Evolutionary conservation across 2,888 invertebrate genomes (phyloP), one percentile per base, ranked within the genome.

Genomic region (Halocaridina rubra): DNA sequence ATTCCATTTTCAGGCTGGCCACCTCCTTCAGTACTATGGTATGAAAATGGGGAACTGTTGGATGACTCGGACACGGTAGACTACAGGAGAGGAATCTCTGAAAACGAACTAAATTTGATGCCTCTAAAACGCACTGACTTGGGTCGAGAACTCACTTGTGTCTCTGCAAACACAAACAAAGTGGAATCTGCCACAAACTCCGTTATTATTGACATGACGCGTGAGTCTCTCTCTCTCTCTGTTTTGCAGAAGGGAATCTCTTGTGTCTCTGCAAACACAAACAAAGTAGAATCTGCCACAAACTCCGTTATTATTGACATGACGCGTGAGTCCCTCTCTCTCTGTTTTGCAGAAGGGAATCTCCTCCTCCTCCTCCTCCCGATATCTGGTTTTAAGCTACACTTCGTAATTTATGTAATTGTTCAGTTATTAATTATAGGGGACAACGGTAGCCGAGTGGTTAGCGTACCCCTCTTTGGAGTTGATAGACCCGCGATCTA

Each of bases 211-310:
- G 53, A 32, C 61, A 75, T 81, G 75, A 81, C 75, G 30, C 39
- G 81, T 81, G 46, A 81, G 81, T 76, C 22, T 13, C 3, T n/a
- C n/a, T n/a, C n/a, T n/a, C n/a, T 74, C 24, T 33, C 32, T 27
- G 81, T 75, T 46, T 29, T 81, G 8, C 64, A 59, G 10, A 46
- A 75, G 5, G 64, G 75, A 8, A 61, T 81, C 19, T 75, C 81
- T 10, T 81, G 81, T 46, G 59, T 32, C 19, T 74, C 81, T 32
- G 30, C 75, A 59, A 81, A 81, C 75, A 81, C 46, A 19, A 81
- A 81, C 39, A n/a, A 27, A n/a, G 64, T 75, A 8, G 75, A 74
- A 24, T 75, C 81, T 0, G 81, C 81, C 16, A 75, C 75, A n/a
- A 81, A 46, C 16, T 75, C 81, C 22, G 75, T 81, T 13, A 46